Evolutionary conservation across 2,797 vertebrate genomes (phyloP).

Genomic region (Pseudotriccus pelzelni): DNA sequence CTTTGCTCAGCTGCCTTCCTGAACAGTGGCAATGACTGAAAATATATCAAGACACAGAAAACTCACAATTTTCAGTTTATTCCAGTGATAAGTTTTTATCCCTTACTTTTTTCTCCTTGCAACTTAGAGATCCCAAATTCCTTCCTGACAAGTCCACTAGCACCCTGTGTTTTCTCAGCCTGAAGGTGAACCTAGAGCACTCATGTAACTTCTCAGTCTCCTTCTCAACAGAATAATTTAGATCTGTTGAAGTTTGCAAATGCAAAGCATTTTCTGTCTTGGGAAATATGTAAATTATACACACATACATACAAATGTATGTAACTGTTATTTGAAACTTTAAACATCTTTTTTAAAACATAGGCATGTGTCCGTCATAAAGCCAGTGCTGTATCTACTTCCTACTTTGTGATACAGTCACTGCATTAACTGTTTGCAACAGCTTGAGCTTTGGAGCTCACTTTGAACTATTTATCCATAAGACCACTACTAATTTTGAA

Average conservation of each 20-base stretch:
- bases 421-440: neutral
- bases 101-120: neutral
- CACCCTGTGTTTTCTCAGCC: neutral
- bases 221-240: neutral
- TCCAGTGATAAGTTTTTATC: neutral
- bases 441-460: neutral
- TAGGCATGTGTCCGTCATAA: neutral
- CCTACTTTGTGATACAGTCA: neutral
- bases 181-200: neutral
- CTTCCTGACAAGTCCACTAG: neutral
- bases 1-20: neutral
- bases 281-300: neutral
- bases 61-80: neutral
- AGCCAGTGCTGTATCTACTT: neutral
- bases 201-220: neutral
- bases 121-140: neutral
- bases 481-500: neutral
- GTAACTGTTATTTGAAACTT: neutral
- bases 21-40: neutral
- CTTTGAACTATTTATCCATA: conserved; percentile 16
- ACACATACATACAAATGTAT: neutral
- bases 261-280: neutral
- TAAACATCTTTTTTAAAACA: neutral
- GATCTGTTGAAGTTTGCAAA: neutral
- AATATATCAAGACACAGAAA: neutral